These are phyloP conservation scores for Arothron firmamentum DNA, from an alignment of 2,113 vertebrate species.

Conservation along the genomic window DNA sequence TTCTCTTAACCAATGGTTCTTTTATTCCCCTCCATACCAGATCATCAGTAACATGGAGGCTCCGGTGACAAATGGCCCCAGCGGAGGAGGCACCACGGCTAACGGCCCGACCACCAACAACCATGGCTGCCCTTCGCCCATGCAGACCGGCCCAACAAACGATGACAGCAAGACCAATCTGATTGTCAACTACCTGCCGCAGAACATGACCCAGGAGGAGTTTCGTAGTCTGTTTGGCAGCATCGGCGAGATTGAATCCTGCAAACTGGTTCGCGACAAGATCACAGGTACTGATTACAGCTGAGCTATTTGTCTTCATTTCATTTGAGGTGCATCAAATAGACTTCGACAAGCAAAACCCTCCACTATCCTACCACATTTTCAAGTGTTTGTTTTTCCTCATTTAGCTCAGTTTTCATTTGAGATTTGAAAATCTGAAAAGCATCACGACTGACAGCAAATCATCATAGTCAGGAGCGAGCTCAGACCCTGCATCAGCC, in stretches of 20 bases:
- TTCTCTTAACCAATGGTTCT: not conserved
- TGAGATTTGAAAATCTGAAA: not conserved
- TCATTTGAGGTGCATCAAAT: not conserved
- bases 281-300: slow-evolving; percentile 86
- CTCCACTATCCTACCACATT: no score
- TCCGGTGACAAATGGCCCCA: slow-evolving; percentile 98
- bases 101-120: slow-evolving; percentile 98
- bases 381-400: no score
- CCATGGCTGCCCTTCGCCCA: slow-evolving; percentile 97
- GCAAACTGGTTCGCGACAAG: slow-evolving; percentile 99
- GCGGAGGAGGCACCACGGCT: slow-evolving; percentile 86
- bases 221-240: slow-evolving; percentile 99
- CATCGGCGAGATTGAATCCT: slow-evolving; percentile 99
- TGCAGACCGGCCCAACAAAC: slow-evolving; percentile 94
- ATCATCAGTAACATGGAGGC: slow-evolving; percentile 99
- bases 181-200: slow-evolving; percentile 99
- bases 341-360: not conserved
- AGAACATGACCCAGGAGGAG: slow-evolving; percentile 99
- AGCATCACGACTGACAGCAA: not conserved
- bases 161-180: slow-evolving; percentile 99
- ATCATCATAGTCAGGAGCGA: no score
- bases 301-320: not conserved
- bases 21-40: slow-evolving; percentile 66
- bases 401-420: no score
- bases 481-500: no score